These are phyloP conservation scores for Gallinago stenura DNA, from an alignment of 2,797 vertebrate genomes.

Conservation along the genomic window DNA sequence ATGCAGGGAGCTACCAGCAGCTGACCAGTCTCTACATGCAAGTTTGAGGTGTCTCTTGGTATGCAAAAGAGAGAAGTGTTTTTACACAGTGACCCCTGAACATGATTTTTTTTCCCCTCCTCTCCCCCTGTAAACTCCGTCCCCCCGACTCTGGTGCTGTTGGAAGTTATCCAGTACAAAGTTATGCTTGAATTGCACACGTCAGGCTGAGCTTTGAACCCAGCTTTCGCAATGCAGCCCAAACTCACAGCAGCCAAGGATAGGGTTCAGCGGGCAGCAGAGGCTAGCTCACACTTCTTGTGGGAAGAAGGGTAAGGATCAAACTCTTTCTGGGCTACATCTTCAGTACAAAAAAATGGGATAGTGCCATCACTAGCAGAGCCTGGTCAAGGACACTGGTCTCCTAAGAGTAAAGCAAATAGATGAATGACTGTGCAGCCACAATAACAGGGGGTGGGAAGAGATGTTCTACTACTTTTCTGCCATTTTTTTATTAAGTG, in stretches of 20 bases:
- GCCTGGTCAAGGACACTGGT: not conserved
- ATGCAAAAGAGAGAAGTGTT: not conserved
- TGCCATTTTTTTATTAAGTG: not conserved
- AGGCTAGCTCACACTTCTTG: not conserved
- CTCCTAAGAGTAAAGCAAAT: not conserved
- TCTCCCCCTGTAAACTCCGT: not conserved
- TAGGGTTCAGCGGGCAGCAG: not conserved
- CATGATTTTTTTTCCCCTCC: not conserved
- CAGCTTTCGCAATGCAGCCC: constrained; percentile 60
- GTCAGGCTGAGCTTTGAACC: constrained; percentile 78
- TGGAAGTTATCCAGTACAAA: constrained; percentile 67
- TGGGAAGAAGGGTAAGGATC: not conserved
- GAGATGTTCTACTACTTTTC: not conserved
- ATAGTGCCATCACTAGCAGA: not conserved
- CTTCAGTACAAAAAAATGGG: not conserved
- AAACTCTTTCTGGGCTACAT: not conserved
- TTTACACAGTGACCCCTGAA: not conserved
- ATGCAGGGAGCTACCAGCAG: not conserved
- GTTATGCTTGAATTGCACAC: constrained; percentile 38
- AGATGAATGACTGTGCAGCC: not conserved
- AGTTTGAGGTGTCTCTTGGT: not conserved
- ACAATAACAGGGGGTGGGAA: not conserved
- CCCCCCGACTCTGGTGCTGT: not conserved
- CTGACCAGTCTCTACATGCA: not conserved
- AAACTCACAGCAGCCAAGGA: not conserved